phyloP scores from a whole-genome alignment of 2,113 vertebrate genomes.

The Crotalus helleri region DNA sequence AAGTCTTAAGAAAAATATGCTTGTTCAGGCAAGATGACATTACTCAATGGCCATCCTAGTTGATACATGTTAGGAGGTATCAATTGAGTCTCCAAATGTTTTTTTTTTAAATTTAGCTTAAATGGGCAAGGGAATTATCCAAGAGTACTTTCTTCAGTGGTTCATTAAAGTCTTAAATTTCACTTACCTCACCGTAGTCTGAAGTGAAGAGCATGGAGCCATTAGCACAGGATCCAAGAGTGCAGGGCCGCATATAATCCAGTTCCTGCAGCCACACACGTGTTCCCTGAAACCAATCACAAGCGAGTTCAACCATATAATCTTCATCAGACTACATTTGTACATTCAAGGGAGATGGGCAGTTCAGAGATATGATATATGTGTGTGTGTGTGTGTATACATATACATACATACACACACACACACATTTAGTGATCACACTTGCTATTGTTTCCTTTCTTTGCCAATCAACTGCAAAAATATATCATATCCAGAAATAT shows the following conservation, averaged over 20 bases:
- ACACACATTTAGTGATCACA: not conserved
- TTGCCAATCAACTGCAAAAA: not conserved
- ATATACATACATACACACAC: not conserved
- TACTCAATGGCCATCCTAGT: not conserved
- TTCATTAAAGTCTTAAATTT: not conserved
- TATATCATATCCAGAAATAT: not conserved
- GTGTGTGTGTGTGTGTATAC: not conserved
- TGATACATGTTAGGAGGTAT: not conserved
- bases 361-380: not conserved
- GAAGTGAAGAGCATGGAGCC: slow-evolving; percentile 74
- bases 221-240: slow-evolving; percentile 71
- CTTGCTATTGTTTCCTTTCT: not conserved
- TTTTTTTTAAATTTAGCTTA: not conserved
- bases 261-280: slow-evolving; percentile 81
- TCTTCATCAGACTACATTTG: not conserved
- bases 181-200: slow-evolving; percentile 81
- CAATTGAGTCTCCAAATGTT: not conserved
- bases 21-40: not conserved
- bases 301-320: not conserved
- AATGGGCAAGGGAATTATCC: not conserved
- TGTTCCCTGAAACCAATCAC: slow-evolving; percentile 73
- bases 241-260: slow-evolving; percentile 81
- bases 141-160: not conserved
- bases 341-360: not conserved
- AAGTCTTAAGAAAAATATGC: not conserved